A percentile compares a stretch with the other conserved stretches of the same genome.
Conservation (phyloP, 2,888 invertebrate genomes). For the Polydrusus tereticollis region DNA sequence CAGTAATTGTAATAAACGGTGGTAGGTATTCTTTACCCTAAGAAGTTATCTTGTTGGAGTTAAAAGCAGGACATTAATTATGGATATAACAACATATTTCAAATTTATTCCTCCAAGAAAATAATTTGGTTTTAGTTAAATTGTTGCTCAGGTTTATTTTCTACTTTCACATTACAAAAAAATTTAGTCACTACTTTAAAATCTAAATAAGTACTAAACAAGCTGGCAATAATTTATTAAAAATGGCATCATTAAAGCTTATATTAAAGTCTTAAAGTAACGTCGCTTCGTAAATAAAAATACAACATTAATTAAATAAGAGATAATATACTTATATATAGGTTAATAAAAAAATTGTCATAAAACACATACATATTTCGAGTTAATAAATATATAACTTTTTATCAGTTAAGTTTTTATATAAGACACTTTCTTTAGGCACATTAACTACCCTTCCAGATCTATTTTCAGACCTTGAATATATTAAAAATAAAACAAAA, state of each 20-base stretch:
- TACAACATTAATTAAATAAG: background rate
- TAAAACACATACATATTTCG: slow-evolving; percentile 5
- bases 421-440: slow-evolving; percentile 38
- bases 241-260: slow-evolving; percentile 19
- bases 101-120: too few species aligned
- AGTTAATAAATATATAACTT: slow-evolving; percentile 6
- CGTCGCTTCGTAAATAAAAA: background rate
- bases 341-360: background rate
- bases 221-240: slow-evolving; percentile 21
- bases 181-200: slow-evolving; percentile 2
- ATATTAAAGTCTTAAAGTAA: slow-evolving; percentile 1
- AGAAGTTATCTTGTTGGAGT: too few species aligned
- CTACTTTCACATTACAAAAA: slow-evolving; percentile 9
- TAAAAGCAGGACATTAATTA: too few species aligned
- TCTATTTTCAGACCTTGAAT: slow-evolving; percentile 15
- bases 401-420: slow-evolving; percentile 22
- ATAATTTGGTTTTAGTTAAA: too few species aligned
- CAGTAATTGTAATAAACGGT: too few species aligned
- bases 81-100: too few species aligned
- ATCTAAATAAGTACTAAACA: slow-evolving; percentile 8
- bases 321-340: background rate
- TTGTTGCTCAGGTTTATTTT: background rate
- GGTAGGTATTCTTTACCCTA: too few species aligned
- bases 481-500: background rate
- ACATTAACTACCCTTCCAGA: slow-evolving; percentile 29